Evolutionary conservation across 2,113 vertebrate genomes (phyloP), one percentile per base, ranked within the genome.

Genomic region (Nycticorax nycticorax): DNA sequence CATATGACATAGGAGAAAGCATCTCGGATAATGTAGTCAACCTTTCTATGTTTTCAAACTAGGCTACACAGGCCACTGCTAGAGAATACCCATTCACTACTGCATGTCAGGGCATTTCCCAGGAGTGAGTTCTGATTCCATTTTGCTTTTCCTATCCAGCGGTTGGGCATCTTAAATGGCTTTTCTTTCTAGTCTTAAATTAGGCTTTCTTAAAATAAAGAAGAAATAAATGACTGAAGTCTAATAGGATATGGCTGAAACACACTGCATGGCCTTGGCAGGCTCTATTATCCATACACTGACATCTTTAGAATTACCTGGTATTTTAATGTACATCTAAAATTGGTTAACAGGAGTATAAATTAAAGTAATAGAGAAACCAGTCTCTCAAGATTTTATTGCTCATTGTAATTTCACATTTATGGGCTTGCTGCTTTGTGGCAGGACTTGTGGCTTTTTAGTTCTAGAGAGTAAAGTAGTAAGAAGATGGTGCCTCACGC

Each of bases 261-360:
- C 55, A 55, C 59, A 60, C 37, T 80, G 62, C 47, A 32, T 23
- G 39, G 72, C 83, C 73, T 81, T 77, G 88, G 67, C 64, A 56
- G 45, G 57, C 56, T 93, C 64, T 85, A 32, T 92, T 96, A 93
- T 57, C 75, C 91, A 64, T n/a, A 62, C 35, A 41, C 47, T 92
- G 90, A 89, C 94, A 92, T 93, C 52, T 71, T 93, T 35, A 92
- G 60, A 95, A 96, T 96, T 92, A 91, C 72, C 62, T 3, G 4
- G n/a, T 57, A 89, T 88, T 94, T 95, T 96, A 95, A 95, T 87
- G 86, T 69, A 74, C 93, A 71, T 92, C 96, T 97, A 74, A 96
- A 96, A 94, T 86, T 81, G 68, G 30, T 94, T 97, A 96, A 95
- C 86, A 64, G 84, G 81, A 69, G 19, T 64, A 88, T 96, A 97